Conservation (phyloP, 2,797 vertebrate genomes). For the Peromyscus attwateri region DNA sequence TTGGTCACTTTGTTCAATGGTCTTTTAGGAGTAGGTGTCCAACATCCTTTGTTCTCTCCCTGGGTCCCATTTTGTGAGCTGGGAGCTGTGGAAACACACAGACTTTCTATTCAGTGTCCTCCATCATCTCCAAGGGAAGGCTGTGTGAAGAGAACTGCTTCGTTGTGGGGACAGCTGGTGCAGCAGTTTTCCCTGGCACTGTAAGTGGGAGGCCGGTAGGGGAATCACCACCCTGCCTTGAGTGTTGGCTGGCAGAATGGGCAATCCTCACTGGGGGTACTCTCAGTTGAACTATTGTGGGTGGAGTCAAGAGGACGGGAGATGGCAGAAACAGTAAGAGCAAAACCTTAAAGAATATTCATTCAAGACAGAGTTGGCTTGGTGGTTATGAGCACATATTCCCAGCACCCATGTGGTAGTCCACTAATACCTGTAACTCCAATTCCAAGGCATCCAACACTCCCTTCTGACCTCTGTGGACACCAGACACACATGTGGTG, state of each 20-base stretch:
- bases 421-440: background rate
- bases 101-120: background rate
- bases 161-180: background rate
- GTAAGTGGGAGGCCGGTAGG: background rate
- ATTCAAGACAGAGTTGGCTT: background rate
- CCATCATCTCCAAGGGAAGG: background rate
- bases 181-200: background rate
- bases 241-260: background rate
- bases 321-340: background rate
- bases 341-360: background rate
- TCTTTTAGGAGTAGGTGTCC: background rate
- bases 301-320: background rate
- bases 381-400: background rate
- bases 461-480: background rate
- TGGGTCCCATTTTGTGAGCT: constrained; percentile 42
- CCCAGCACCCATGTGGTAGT: background rate
- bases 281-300: background rate
- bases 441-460: background rate
- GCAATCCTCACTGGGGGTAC: background rate
- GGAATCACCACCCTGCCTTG: background rate
- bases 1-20: background rate
- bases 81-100: background rate
- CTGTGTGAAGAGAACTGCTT: background rate
- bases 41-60: background rate
- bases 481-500: background rate